Conservation (phyloP, 2,113 vertebrate species). For the Nannobrachium achirus region DNA sequence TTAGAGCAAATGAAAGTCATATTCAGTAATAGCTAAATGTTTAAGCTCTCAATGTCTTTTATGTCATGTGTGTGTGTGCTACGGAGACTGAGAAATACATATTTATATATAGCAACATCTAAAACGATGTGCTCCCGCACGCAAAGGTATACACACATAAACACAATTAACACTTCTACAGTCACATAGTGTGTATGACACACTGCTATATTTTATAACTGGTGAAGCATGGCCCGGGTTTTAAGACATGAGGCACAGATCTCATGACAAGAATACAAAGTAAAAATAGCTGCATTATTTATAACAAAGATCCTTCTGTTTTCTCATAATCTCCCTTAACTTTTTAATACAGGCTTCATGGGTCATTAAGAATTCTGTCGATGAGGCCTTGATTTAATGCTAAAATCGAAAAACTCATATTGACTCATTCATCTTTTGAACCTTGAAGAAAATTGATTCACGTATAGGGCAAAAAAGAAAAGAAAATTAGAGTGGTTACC, state of each 20-base stretch:
- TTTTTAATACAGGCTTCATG: constrained; percentile 68
- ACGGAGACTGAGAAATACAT: too few relatives aligned
- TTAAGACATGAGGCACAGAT: too few relatives aligned
- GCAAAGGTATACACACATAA: constrained; percentile 8
- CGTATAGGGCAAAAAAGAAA: constrained; percentile 47
- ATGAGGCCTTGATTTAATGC: constrained; percentile 68
- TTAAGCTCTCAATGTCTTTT: too few relatives aligned
- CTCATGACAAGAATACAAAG: not conserved
- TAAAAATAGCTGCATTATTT: not conserved
- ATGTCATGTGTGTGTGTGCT: too few relatives aligned
- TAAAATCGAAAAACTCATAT: constrained; percentile 62
- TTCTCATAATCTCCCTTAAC: constrained; percentile 60
- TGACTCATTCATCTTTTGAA: constrained; percentile 63
- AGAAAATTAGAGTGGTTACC: constrained; percentile 62
- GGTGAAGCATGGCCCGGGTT: too few relatives aligned
- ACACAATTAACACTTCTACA: constrained; percentile 1
- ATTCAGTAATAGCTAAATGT: too few relatives aligned
- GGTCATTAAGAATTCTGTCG: constrained; percentile 82
- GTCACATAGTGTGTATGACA: not conserved
- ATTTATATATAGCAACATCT: too few relatives aligned
- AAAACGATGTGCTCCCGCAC: constrained; percentile 8
- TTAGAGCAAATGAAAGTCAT: too few relatives aligned
- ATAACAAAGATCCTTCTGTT: not conserved
- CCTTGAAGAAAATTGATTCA: constrained; percentile 62
- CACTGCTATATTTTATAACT: too few relatives aligned